Conservation (phyloP, 2,888 invertebrate genomes). For the Chironomus riparius region DNA sequence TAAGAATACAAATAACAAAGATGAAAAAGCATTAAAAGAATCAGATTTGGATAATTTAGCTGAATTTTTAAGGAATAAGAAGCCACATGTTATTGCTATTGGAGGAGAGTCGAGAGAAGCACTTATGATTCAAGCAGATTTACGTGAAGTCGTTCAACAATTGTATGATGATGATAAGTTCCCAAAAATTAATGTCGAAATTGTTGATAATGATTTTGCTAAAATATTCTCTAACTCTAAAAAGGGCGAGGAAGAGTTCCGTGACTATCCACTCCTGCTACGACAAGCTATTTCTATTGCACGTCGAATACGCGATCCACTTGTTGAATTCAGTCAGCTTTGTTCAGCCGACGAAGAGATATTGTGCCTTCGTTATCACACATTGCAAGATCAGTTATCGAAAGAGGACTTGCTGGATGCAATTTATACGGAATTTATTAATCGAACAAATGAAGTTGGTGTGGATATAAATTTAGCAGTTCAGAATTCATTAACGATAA, state of each 20-base stretch:
- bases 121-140: slow-evolving; percentile 66
- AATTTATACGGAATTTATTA: slow-evolving; percentile 82
- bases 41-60: slow-evolving; percentile 58
- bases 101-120: slow-evolving; percentile 89
- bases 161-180: slow-evolving; percentile 78
- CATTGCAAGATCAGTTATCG: slow-evolving; percentile 67
- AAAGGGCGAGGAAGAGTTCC: slow-evolving; percentile 75
- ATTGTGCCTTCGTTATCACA: slow-evolving; percentile 84
- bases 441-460: slow-evolving; percentile 94
- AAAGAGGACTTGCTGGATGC: slow-evolving; percentile 82
- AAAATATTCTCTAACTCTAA: slow-evolving; percentile 88
- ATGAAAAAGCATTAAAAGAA: slow-evolving; percentile 58
- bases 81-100: slow-evolving; percentile 87
- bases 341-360: slow-evolving; percentile 96
- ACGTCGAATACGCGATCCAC: slow-evolving; percentile 86
- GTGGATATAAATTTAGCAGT: slow-evolving; percentile 94
- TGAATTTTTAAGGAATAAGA: slow-evolving; percentile 79
- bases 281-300: slow-evolving; percentile 91
- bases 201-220: slow-evolving; percentile 88
- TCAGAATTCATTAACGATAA: slow-evolving; percentile 75
- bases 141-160: slow-evolving; percentile 63
- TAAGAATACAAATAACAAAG: slow-evolving; percentile 60
- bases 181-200: slow-evolving; percentile 77
- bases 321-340: slow-evolving; percentile 91
- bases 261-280: slow-evolving; percentile 84